phyloP scores from a whole-genome alignment of 2,113 vertebrate species.

The Trachemys scripta region DNA sequence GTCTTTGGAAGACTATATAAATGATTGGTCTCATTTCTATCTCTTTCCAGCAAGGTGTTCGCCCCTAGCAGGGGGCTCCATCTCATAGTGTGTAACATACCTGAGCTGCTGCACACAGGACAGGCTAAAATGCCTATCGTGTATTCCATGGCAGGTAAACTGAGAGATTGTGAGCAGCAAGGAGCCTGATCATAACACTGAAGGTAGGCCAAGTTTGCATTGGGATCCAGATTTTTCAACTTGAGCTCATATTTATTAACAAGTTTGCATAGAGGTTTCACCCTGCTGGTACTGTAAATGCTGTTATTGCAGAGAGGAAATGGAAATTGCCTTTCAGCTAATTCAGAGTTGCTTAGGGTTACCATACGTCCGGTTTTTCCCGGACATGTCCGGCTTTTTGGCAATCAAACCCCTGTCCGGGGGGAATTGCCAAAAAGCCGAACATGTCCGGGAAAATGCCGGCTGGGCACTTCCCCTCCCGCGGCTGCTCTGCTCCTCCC shows the following conservation, averaged over 20 bases:
- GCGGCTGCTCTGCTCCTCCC: too few relatives aligned
- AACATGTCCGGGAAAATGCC: too few relatives aligned
- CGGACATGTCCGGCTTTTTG: too few relatives aligned
- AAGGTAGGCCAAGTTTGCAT: background rate
- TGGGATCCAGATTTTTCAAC: background rate
- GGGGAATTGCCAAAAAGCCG: too few relatives aligned
- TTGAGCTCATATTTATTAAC: background rate
- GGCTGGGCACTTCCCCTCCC: too few relatives aligned
- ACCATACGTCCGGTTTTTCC: too few relatives aligned
- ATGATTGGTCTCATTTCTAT: background rate
- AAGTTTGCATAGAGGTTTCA: background rate
- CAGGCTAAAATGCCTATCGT: background rate
- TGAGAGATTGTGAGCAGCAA: background rate
- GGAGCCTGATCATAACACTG: background rate
- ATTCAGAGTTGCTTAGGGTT: background rate
- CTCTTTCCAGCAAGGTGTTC: background rate
- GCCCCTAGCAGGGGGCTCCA: background rate
- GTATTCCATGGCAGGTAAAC: background rate
- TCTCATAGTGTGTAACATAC: background rate
- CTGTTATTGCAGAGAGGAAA: background rate
- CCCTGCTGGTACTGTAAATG: background rate
- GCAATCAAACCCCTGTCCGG: too few relatives aligned
- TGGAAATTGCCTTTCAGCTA: background rate
- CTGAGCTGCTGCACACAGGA: background rate
- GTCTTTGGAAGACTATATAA: background rate